These are phyloP conservation scores for Stercorarius parasiticus DNA, from an alignment of 2,113 vertebrate genomes.

Conservation along the genomic window DNA sequence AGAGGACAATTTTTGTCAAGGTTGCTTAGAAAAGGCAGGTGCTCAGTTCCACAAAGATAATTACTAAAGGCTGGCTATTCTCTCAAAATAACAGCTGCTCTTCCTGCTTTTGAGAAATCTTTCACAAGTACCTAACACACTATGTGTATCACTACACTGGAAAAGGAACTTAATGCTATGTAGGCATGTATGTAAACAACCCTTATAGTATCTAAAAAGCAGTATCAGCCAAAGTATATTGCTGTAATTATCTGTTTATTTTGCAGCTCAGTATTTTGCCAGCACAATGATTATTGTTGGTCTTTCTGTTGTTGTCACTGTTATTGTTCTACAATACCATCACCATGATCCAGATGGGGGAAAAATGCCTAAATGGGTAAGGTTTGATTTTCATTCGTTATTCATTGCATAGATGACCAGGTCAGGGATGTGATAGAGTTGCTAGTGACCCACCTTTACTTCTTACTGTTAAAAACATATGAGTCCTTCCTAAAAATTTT, in stretches of 20 bases:
- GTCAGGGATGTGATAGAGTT: neutral
- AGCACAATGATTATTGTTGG: slow-evolving; percentile 97
- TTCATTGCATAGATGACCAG: neutral
- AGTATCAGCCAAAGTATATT: neutral
- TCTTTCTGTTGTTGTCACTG: slow-evolving; percentile 91
- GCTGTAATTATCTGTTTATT: slow-evolving; percentile 26
- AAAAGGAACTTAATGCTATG: neutral
- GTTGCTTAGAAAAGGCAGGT: neutral
- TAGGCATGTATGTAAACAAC: neutral
- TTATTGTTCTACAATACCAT: slow-evolving; percentile 92
- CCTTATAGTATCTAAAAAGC: neutral
- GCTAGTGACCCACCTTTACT: neutral
- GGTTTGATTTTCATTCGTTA: slow-evolving; percentile 39
- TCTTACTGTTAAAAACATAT: neutral
- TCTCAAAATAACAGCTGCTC: neutral
- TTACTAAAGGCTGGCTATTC: neutral
- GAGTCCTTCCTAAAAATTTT: neutral
- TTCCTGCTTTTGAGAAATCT: neutral
- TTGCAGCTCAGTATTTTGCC: slow-evolving; percentile 93
- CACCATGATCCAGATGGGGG: slow-evolving; percentile 92
- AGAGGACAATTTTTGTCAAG: neutral
- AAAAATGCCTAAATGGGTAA: slow-evolving; percentile 97
- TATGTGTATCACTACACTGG: neutral
- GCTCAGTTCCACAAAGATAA: neutral
- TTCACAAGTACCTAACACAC: neutral